Evolutionary conservation across 2,888 invertebrate species (phyloP).

Genomic region (Platycheirus rosarum): DNA sequence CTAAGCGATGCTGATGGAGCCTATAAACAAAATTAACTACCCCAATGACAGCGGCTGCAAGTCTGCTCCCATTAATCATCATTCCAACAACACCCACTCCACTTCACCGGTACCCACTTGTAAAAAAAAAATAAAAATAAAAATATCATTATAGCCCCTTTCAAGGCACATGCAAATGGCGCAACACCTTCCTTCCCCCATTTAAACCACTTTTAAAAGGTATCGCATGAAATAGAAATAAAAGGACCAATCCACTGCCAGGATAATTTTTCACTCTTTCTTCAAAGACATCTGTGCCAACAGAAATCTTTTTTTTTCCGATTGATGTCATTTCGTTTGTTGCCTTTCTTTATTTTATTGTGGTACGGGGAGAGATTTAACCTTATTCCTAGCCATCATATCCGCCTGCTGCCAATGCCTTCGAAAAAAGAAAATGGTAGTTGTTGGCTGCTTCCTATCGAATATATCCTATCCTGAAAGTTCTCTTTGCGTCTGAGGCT

Average conservation of each 20-base stretch:
- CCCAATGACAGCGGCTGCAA: slow-evolving; percentile 45
- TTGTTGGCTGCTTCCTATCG: slow-evolving; percentile 48
- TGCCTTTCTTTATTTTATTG: slow-evolving; percentile 60
- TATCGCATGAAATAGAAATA: slow-evolving; percentile 29
- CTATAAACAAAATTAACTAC: slow-evolving; percentile 51
- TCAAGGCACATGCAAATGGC: neutral
- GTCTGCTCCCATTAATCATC: slow-evolving; percentile 56
- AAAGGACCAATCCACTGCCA: slow-evolving; percentile 34
- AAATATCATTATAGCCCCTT: neutral
- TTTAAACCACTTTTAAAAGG: slow-evolving; percentile 30
- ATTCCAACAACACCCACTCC: slow-evolving; percentile 46
- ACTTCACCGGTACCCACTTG: neutral
- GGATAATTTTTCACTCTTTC: slow-evolving; percentile 66
- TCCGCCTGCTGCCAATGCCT: slow-evolving; percentile 36
- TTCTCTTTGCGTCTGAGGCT: slow-evolving; percentile 48
- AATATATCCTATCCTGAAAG: slow-evolving; percentile 56
- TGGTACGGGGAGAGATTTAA: slow-evolving; percentile 58
- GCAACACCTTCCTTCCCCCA: neutral
- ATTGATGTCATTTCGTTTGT: slow-evolving; percentile 67
- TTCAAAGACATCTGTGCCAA: slow-evolving; percentile 68
- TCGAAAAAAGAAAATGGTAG: slow-evolving; percentile 1
- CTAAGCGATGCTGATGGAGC: neutral
- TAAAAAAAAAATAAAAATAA: neutral
- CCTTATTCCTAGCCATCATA: slow-evolving; percentile 48
- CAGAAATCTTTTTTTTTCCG: slow-evolving; percentile 58